A percentile compares a stretch with the other conserved stretches of the same genome.
phyloP scores from a whole-genome alignment of 2,888 invertebrate species.

The Cephus rjabovi region DNA sequence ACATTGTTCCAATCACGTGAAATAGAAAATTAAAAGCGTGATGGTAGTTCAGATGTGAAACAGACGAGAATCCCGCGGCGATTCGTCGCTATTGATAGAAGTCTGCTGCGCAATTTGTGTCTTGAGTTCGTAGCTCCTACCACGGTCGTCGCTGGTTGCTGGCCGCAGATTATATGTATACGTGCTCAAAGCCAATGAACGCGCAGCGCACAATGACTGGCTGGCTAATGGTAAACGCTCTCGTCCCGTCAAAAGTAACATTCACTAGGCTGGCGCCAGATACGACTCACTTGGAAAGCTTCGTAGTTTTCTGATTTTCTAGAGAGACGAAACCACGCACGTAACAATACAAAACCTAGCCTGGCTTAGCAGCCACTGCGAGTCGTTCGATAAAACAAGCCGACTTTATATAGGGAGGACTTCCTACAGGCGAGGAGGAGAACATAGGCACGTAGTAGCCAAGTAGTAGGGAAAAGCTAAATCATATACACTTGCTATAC shows the following conservation, averaged over 20 bases:
- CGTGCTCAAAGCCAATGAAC: neutral
- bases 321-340: neutral
- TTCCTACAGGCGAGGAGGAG: neutral
- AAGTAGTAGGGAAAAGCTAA: neutral
- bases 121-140: neutral
- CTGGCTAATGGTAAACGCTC: neutral
- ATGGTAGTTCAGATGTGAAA: neutral
- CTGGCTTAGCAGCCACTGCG: neutral
- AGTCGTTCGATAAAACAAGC: neutral
- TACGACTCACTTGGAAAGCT: neutral
- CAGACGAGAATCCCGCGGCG: neutral
- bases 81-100: conserved; percentile 3
- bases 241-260: neutral
- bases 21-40: neutral
- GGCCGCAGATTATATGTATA: neutral
- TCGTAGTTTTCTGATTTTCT: neutral
- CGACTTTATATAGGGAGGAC: neutral
- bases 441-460: neutral
- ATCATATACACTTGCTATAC: neutral
- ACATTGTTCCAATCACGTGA: conserved; percentile 70
- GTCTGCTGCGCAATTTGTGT: neutral
- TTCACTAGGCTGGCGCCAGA: neutral
- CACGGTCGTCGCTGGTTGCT: neutral
- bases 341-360: neutral
- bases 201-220: neutral